phyloP scores from a whole-genome alignment of 2,888 invertebrate genomes.

The Torymus auratus region DNA sequence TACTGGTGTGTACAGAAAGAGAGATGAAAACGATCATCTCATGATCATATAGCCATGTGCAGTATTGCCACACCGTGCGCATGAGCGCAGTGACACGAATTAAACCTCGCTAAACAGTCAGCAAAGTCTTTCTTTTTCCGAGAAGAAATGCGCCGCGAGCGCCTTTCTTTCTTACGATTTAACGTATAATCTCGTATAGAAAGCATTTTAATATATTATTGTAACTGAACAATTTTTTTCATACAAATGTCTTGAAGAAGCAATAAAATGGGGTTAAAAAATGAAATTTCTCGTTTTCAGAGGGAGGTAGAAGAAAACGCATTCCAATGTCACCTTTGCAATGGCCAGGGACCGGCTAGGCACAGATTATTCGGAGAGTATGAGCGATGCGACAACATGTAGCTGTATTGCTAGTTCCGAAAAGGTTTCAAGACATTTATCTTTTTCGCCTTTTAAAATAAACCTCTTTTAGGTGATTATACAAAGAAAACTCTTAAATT shows the following conservation, averaged over 20 bases:
- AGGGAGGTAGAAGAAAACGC: conserved; percentile 53
- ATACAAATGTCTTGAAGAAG: no score
- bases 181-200: no score
- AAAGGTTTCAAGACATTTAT: conserved; percentile 65
- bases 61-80: neutral
- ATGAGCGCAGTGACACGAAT: conserved; percentile 39
- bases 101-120: neutral
- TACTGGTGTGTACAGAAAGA: neutral
- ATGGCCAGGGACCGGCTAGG: conserved; percentile 72
- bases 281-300: conserved; percentile 51
- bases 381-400: conserved; percentile 73
- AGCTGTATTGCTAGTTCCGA: conserved; percentile 71
- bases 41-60: neutral
- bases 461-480: no score
- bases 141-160: no score
- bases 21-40: neutral
- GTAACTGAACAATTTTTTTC: no score
- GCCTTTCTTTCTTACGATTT: no score
- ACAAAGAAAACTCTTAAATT: no score
- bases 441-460: neutral
- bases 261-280: no score
- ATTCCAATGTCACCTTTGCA: conserved; percentile 66
- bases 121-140: no score
- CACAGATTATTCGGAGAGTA: conserved; percentile 72
- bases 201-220: no score